A percentile compares a stretch with the other conserved stretches of the same genome.
These are phyloP conservation scores for Trichoplusia ni DNA, from an alignment of 1,140 invertebrate genomes.

Conservation along the genomic window DNA sequence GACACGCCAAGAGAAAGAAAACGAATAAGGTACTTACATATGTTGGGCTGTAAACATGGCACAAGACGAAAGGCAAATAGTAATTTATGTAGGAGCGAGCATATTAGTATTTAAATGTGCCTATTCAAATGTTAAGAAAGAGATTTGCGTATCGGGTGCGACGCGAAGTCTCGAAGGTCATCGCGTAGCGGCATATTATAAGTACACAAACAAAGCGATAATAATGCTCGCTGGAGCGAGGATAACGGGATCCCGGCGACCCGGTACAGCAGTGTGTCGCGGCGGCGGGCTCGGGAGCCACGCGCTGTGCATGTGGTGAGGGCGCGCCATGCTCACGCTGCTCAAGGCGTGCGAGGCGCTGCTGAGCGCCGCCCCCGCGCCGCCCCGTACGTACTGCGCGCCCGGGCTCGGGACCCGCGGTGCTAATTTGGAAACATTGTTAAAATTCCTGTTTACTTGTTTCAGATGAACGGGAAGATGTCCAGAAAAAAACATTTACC, in stretches of 20 bases:
- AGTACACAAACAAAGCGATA: not conserved
- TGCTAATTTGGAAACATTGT: too few relatives aligned
- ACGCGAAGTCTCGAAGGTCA: not conserved
- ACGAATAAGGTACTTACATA: too few relatives aligned
- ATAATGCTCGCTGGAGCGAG: slow-evolving; percentile 6
- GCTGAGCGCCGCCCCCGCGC: slow-evolving; percentile 11
- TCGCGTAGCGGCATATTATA: not conserved
- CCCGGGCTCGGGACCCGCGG: too few relatives aligned
- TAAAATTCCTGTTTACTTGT: slow-evolving; percentile 57
- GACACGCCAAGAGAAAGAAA: too few relatives aligned
- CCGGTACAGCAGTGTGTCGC: too few relatives aligned
- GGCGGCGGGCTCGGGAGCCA: not conserved
- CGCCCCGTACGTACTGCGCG: not conserved
- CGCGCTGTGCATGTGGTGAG: too few relatives aligned
- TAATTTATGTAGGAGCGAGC: too few relatives aligned
- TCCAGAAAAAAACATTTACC: slow-evolving; percentile 97
- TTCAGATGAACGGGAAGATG: slow-evolving; percentile 94
- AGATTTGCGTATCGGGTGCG: not conserved
- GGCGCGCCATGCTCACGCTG: slow-evolving; percentile 49
- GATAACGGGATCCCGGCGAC: slow-evolving; percentile 8
- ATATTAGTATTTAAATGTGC: too few relatives aligned
- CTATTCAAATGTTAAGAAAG: not conserved
- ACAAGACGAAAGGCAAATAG: too few relatives aligned
- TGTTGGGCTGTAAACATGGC: too few relatives aligned
- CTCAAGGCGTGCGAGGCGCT: slow-evolving; percentile 54